Conservation (phyloP, 2,888 invertebrate species). For the Drosophila tanythrix region DNA sequence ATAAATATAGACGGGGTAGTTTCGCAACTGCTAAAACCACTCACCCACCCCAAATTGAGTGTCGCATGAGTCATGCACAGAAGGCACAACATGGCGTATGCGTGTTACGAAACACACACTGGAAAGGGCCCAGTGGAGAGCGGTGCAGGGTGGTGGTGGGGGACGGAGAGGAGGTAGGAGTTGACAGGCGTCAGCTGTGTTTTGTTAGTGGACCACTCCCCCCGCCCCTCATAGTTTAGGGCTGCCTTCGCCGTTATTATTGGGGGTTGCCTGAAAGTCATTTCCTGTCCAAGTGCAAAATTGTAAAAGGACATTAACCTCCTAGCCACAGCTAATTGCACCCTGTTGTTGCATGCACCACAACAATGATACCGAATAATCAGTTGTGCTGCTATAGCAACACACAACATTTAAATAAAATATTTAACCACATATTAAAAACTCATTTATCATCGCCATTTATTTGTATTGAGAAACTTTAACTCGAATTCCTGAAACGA, state of each 20-base stretch:
- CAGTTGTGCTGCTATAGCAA: not conserved
- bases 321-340: conserved; percentile 44
- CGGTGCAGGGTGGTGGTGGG: not conserved
- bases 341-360: conserved; percentile 2
- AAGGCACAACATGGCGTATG: conserved; percentile 58
- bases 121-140: not conserved
- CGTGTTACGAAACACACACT: conserved; percentile 35
- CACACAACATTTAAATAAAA: not conserved
- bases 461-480: too few species aligned
- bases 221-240: conserved; percentile 12
- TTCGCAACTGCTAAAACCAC: conserved; percentile 25
- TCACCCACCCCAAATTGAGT: conserved; percentile 4
- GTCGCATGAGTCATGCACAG: conserved; percentile 57
- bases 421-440: not conserved
- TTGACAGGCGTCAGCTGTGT: conserved; percentile 30
- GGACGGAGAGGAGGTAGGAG: conserved; percentile 31
- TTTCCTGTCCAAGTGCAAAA: conserved; percentile 52
- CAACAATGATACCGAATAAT: not conserved
- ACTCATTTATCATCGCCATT: not conserved
- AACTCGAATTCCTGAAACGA: not conserved
- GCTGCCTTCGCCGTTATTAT: conserved; percentile 21
- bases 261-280: conserved; percentile 63
- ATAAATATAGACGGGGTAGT: conserved; percentile 52
- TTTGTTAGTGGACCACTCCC: not conserved
- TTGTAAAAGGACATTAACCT: conserved; percentile 67